phyloP scores from a whole-genome alignment of 53 echinoderm and acorn worm genomes.

The Patiria pectinifera region DNA sequence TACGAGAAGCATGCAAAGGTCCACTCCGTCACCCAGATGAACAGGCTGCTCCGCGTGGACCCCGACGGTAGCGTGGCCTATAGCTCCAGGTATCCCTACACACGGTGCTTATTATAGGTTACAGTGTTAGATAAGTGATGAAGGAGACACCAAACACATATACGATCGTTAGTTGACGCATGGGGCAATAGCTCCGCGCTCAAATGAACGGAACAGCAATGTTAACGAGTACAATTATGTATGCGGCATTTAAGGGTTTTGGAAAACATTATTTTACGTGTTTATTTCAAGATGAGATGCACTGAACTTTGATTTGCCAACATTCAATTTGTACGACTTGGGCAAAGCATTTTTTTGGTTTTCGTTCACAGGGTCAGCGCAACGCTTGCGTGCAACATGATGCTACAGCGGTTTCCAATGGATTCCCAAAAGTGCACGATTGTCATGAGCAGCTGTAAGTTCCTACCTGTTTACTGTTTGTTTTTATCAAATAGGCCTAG shows the following conservation, averaged over 20 bases:
- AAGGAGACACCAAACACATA: neutral
- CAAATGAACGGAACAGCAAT: no score
- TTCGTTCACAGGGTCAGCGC: slow-evolving; percentile 48
- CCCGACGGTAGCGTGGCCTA: slow-evolving; percentile 31
- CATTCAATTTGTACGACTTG: no score
- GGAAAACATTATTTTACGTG: no score
- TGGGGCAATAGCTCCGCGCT: no score
- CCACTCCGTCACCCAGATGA: slow-evolving; percentile 52
- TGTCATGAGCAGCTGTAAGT: slow-evolving; percentile 73
- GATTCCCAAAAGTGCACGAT: slow-evolving; percentile 63
- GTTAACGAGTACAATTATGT: no score
- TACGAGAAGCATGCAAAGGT: slow-evolving; percentile 53
- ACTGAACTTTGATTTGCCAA: no score
- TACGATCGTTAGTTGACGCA: no score
- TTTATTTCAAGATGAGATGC: no score
- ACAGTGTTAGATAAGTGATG: neutral
- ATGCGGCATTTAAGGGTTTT: no score
- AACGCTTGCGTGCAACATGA: slow-evolving; percentile 70
- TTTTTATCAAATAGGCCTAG: neutral
- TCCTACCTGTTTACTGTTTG: neutral
- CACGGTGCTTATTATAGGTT: neutral
- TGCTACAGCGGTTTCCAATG: slow-evolving; percentile 67
- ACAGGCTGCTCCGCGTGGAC: slow-evolving; percentile 40
- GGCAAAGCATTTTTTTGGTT: neutral
- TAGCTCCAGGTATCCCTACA: slow-evolving; percentile 53